Conservation (phyloP, 2,888 invertebrate genomes). For the Schrankia costaestrigalis region DNA sequence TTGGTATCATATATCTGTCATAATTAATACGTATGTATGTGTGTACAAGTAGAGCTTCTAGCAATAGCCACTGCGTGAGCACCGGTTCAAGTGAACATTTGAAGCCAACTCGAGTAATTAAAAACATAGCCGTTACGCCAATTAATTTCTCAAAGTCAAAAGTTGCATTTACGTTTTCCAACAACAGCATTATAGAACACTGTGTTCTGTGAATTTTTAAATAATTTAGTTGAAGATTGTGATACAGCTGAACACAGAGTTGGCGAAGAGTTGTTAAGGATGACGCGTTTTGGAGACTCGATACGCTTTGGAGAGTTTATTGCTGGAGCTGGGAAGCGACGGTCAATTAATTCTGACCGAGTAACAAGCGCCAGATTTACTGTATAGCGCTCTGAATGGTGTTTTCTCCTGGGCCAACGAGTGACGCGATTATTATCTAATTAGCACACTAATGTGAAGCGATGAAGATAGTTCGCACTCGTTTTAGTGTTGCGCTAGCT, state of each 20-base stretch:
- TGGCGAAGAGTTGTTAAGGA: slow-evolving; percentile 6
- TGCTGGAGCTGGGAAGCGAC: slow-evolving; percentile 41
- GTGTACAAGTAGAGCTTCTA: neutral
- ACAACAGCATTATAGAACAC: slow-evolving; percentile 20
- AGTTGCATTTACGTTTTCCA: slow-evolving; percentile 45
- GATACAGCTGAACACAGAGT: slow-evolving; percentile 24
- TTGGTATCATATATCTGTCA: no score
- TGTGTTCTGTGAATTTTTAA: slow-evolving; percentile 13
- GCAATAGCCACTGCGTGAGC: slow-evolving; percentile 11
- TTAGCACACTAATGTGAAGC: slow-evolving; percentile 33
- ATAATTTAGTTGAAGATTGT: neutral
- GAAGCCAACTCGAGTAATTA: slow-evolving; percentile 56
- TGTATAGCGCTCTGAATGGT: slow-evolving; percentile 29
- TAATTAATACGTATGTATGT: neutral
- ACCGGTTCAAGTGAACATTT: slow-evolving; percentile 35
- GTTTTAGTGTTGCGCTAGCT: slow-evolving; percentile 4
- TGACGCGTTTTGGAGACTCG: slow-evolving; percentile 48
- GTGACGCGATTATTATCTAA: slow-evolving; percentile 40
- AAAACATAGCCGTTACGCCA: slow-evolving; percentile 69
- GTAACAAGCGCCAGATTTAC: slow-evolving; percentile 53
- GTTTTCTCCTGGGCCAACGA: slow-evolving; percentile 35
- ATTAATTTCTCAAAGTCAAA: slow-evolving; percentile 77
- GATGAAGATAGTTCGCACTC: slow-evolving; percentile 7
- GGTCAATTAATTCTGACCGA: slow-evolving; percentile 61
- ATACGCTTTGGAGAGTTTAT: slow-evolving; percentile 61